A percentile compares a stretch with the other conserved stretches of the same genome.
Conservation (phyloP, 2,888 invertebrate genomes). For the Xylocampa areola region DNA sequence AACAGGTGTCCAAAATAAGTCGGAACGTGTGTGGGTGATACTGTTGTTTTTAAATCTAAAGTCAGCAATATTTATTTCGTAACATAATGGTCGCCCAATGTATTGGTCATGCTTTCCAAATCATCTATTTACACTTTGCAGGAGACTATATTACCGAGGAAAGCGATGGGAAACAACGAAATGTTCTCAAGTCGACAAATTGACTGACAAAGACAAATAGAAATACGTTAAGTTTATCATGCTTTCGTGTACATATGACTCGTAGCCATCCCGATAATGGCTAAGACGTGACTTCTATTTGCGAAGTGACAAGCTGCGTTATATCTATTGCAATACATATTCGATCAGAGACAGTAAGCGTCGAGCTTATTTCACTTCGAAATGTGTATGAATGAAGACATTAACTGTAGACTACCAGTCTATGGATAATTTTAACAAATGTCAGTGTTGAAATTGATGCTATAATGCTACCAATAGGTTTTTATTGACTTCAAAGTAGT, state of each 20-base stretch:
- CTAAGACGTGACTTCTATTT: constrained; percentile 74
- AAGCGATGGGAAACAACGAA: constrained; percentile 13
- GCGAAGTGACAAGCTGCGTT: constrained; percentile 53
- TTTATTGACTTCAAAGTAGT: constrained; percentile 11
- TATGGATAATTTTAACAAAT: constrained; percentile 19
- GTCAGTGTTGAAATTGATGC: constrained; percentile 21
- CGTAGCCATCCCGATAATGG: constrained; percentile 70
- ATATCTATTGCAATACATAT: constrained; percentile 47
- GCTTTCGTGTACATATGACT: constrained; percentile 60
- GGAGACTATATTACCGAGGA: background rate
- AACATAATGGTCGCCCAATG: constrained; percentile 5
- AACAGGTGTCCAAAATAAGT: constrained; percentile 63
- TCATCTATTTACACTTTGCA: background rate
- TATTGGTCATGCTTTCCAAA: background rate
- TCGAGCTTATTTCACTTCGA: constrained; percentile 18
- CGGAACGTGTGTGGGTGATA: constrained; percentile 57
- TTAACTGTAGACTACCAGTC: constrained; percentile 30
- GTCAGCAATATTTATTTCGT: constrained; percentile 24
- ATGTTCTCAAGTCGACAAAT: constrained; percentile 46
- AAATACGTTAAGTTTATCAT: constrained; percentile 54
- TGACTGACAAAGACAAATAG: constrained; percentile 60
- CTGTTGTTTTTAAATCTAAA: constrained; percentile 38
- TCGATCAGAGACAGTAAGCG: constrained; percentile 52
- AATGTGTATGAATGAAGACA: constrained; percentile 39
- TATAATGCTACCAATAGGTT: constrained; percentile 19